These are phyloP conservation scores for Bruchidius siliquastri DNA, from an alignment of 2,888 invertebrate species.

Conservation along the genomic window DNA sequence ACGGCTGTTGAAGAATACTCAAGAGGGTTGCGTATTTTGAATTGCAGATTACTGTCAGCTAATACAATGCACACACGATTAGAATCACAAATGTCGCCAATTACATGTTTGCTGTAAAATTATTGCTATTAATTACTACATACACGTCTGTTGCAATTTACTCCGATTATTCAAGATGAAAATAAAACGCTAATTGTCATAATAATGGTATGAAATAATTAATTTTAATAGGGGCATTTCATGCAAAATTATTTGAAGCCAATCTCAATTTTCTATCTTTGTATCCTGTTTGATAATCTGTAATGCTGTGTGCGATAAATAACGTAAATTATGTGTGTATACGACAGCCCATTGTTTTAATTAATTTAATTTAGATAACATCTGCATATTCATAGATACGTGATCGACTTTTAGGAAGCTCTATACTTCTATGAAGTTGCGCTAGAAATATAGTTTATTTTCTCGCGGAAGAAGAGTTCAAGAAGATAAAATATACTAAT, in stretches of 20 bases:
- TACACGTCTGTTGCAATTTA: neutral
- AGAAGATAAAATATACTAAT: too few relatives aligned
- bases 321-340: neutral
- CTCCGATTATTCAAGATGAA: neutral
- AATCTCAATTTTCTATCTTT: neutral
- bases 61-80: neutral
- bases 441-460: too few relatives aligned
- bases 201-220: neutral
- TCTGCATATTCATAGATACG: neutral
- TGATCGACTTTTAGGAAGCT: too few relatives aligned
- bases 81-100: neutral
- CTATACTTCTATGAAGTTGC: too few relatives aligned
- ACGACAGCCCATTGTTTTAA: neutral
- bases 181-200: neutral
- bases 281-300: neutral
- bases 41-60: neutral
- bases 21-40: neutral
- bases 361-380: neutral
- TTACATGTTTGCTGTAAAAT: neutral
- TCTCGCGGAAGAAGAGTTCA: too few relatives aligned
- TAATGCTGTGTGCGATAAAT: neutral
- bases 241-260: neutral
- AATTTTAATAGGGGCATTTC: neutral
- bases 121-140: neutral
- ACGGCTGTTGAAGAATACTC: neutral